A percentile compares a stretch with the other conserved stretches of the same genome.
phyloP scores from a whole-genome alignment of 2,113 vertebrate species.

The Corythornis cristatus region DNA sequence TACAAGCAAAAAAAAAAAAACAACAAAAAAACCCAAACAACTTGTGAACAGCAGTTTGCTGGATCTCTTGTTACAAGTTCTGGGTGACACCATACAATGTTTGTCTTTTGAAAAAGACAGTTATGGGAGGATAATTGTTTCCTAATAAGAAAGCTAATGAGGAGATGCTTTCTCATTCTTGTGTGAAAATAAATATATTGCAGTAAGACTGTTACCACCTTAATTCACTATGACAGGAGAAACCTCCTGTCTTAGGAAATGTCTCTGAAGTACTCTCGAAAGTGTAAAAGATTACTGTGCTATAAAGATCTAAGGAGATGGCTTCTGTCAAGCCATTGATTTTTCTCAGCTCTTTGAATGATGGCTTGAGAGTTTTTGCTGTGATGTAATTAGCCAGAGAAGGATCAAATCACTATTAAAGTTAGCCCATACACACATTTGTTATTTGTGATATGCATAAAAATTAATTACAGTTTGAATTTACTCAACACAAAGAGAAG shows the following conservation, averaged over 20 bases:
- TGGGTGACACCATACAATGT: background rate
- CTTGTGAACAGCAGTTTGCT: background rate
- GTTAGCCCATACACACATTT: constrained; percentile 18
- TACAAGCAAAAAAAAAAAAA: background rate
- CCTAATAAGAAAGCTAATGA: background rate
- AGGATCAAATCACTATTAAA: constrained; percentile 68
- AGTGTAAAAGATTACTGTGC: background rate
- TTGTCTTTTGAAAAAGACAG: constrained; percentile 3
- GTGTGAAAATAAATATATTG: background rate
- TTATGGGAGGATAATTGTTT: constrained; percentile 19
- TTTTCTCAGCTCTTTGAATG: constrained; percentile 19
- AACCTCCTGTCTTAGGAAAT: background rate
- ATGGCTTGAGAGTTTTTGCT: constrained; percentile 43
- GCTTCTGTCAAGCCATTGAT: constrained; percentile 49
- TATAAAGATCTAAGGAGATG: background rate
- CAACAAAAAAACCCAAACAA: no score
- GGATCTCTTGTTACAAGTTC: background rate
- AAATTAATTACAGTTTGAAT: constrained; percentile 72
- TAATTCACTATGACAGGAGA: background rate
- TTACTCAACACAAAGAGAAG: constrained; percentile 73
- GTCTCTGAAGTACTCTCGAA: background rate
- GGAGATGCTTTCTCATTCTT: background rate
- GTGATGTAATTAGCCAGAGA: constrained; percentile 67
- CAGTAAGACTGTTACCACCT: background rate
- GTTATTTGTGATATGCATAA: constrained; percentile 46